phyloP scores from a whole-genome alignment of 1,140 invertebrate genomes.

The Zophobas morio region DNA sequence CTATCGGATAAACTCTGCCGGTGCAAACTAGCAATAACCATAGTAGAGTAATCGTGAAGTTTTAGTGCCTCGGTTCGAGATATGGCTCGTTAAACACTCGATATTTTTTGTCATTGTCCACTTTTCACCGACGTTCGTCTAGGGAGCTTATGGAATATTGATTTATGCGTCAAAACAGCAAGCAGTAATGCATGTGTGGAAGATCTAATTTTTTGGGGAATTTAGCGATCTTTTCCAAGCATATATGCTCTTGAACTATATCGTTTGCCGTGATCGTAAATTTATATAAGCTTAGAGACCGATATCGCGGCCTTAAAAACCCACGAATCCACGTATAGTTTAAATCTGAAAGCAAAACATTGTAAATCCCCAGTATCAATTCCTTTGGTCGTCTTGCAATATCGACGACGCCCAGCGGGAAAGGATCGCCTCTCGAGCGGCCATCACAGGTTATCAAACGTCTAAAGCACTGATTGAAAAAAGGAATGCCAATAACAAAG shows the following conservation, averaged over 20 bases:
- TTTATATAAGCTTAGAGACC: constrained; percentile 31
- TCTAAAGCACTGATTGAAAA: constrained; percentile 40
- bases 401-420: constrained; percentile 37
- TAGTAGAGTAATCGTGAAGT: constrained; percentile 32
- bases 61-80: constrained; percentile 19
- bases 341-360: constrained; percentile 40
- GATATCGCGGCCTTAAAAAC: constrained; percentile 20
- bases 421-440: constrained; percentile 35
- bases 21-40: constrained; percentile 31
- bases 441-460: constrained; percentile 40
- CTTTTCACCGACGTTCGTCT: constrained; percentile 12
- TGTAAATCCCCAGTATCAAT: constrained; percentile 39
- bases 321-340: constrained; percentile 31
- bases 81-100: constrained; percentile 37
- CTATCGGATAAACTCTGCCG: constrained; percentile 1
- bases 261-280: constrained; percentile 22
- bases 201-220: constrained; percentile 27
- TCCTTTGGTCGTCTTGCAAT: constrained; percentile 32
- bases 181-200: neutral
- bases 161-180: neutral
- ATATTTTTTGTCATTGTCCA: constrained; percentile 35
- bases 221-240: neutral
- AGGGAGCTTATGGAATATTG: constrained; percentile 14
- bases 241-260: constrained; percentile 18
- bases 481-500: constrained; percentile 42